Base-by-base conservation (phyloP, 2,888 invertebrate species). In the Drosophila sordidapex region DNA sequence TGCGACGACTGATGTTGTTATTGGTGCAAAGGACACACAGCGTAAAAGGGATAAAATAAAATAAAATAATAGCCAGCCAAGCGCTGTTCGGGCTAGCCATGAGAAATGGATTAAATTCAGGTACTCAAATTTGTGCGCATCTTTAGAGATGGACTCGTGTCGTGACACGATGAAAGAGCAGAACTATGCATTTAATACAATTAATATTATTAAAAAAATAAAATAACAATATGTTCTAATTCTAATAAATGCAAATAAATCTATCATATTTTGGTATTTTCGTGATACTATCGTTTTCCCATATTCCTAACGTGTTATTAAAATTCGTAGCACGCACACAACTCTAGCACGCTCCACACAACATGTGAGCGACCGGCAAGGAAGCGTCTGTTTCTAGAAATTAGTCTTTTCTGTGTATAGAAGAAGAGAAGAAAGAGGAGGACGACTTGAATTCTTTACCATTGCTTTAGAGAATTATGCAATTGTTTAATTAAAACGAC, bases 1-100 rank as follows among this genome's bases (percentile, higher is more conserved):
- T 74, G 61, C 69, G 71, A 63, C 70, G 75, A 64, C 76, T 79
- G 75, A 74, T 80, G 80, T 77, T 46, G 46, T 46, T 46, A 46
- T 46, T 70, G 66, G 79, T 57, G 64, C 61, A 82, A 82, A 85
- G 84, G 87, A 84, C 83, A 80, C 61, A 80, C 67, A 61, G 63
- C 71, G 65, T 69, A 81, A 83, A 87, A 85, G 83, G 84, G 84
- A 87, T 86, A 87, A 87, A 79, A 86, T 82, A 82, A 83, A 86
- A 85, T 83, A 82, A 83, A 83, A 85, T 83, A 87, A 86, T 77
- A 83, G 78, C 83, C 78, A 75, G 77, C 77, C 63, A 65, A 75
- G 75, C 71, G 60, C 71, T 65, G 60, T 67, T 65, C 51, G 54
- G 70, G 65, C 65, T 38, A 65, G 66, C 69, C 64, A 79, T 74